Evolutionary conservation across 2,113 vertebrate genomes (phyloP), one percentile per base, ranked within the genome.

Genomic region (Triplophysa siluroides): DNA sequence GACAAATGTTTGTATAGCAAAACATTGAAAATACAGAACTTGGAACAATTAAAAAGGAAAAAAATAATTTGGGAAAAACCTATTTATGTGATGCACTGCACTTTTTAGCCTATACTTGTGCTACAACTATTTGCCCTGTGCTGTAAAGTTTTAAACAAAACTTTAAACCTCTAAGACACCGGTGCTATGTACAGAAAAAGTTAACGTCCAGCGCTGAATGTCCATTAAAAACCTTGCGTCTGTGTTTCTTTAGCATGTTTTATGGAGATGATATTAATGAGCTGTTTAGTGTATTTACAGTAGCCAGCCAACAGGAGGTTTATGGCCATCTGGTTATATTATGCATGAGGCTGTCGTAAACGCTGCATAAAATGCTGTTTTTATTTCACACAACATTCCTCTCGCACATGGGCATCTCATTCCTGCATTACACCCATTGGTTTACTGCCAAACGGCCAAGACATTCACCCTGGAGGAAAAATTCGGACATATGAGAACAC

Each of bases 311-410:
- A 26, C 13, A 21, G 65, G 29, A 82, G 13, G 2, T 75, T 88
- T 86, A 86, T 74, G 68, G 85, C 81, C 43, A 81, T 61, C 85
- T 85, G 83, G 77, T 87, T 78, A 12, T 64, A 60, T 45, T 19
- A 18, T 54, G 14, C 6, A 19, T 4, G 5, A 6, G 50, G 52
- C 81, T 54, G 43, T 56, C 52, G 33, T 72, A 74, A 43, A 74
- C 52, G 14, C 71, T 43, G 6, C 19, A 19, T 54, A 18, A 54
- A 18, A 54, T 54, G 50, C 50, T 54, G 14, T 54, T 54, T 54
- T 54, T 54, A 54, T 54, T 54, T 54, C 1, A 50, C 13, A 13
- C 12, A 50, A 50, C 70, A 72, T 80, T 79, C 70, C 50, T 50
- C n/a, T 70, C 21, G 21, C 73, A 74, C 73, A 78, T 66, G 67